Base-by-base conservation (phyloP, 2,888 invertebrate genomes). In the Lepas anatifera region DNA sequence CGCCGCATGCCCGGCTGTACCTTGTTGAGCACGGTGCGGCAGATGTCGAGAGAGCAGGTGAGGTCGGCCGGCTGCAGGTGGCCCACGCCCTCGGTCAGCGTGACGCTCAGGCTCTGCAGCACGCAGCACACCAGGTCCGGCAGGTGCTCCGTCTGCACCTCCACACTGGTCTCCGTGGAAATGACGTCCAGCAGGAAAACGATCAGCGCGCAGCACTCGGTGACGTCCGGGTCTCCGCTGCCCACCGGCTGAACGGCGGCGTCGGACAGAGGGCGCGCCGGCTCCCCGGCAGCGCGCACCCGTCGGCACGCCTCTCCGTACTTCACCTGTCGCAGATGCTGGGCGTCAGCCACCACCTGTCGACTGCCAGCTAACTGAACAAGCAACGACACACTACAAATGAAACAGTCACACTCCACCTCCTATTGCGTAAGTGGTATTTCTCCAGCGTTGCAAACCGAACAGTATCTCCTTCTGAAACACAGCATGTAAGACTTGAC, bases 171-270 rank as follows among this genome's bases (percentile, higher is more conserved):
- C 79, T 91, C 90, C 75, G 87, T 80, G 0, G 87, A 87, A 69
- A 90, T 87, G 43, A 87, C 85, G 73, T 90, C 90, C 68, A 92
- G 79, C 10, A 91, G 81, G 78, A 89, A 90, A 78, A 88, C 88
- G 13, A 88, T 87, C 52, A 91, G 79, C 66, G 84, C 81, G 77
- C 90, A 90, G 66, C 89, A 84, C 81, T 90, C 89, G 69, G 84
- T 78, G n/a, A 82, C 74, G 66, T 71, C 75, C 73, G 75, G 75
- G 67, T 64, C 68, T 43, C 75, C 77, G 73, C 83, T 84, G 35
- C 86, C 87, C 39, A 89, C 87, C 25, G 77, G 75, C 71, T 78
- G 84, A 72, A 82, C 83, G 74, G 32, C 78, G 74, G 32, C 68
- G 68, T n/a, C 63, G 43, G 39, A n/a, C 11, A 4, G 39, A 1